These are phyloP conservation scores for Cyanocitta stelleri DNA, from an alignment of 2,113 vertebrate species.

Conservation along the genomic window DNA sequence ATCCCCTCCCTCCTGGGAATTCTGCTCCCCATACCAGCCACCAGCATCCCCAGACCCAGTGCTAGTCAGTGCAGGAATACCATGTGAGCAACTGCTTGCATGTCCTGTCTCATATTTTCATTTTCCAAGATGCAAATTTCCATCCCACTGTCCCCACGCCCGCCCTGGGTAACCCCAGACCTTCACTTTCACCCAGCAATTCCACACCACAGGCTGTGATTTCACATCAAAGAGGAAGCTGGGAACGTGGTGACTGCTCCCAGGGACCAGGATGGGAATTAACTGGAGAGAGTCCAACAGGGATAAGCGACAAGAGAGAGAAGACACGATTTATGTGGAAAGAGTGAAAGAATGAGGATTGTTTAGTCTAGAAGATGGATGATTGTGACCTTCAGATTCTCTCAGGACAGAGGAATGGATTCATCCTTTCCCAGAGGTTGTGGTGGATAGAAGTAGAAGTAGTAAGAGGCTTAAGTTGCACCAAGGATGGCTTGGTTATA, in stretches of 20 bases:
- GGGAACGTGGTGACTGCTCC: background rate
- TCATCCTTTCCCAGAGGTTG: background rate
- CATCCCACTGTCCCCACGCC: background rate
- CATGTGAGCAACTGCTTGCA: fast-evolving
- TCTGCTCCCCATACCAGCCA: background rate
- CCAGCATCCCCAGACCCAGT: background rate
- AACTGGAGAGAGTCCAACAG: background rate
- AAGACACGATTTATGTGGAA: background rate
- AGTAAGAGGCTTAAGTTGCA: background rate
- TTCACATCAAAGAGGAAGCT: background rate
- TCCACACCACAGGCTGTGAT: background rate
- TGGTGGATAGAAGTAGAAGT: background rate
- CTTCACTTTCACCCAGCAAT: background rate
- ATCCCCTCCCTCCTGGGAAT: background rate
- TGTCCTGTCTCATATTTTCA: fast-evolving
- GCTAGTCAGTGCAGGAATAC: background rate
- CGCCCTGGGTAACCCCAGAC: fast-evolving
- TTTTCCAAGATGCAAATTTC: background rate
- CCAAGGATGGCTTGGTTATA: background rate
- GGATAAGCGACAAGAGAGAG: background rate
- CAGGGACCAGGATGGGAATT: background rate
- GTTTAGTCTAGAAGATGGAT: constrained; percentile 1
- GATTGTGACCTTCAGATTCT: background rate
- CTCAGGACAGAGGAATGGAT: background rate
- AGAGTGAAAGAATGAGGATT: background rate